Base-by-base conservation (phyloP, 2,888 invertebrate species). In the Erebia aethiops region DNA sequence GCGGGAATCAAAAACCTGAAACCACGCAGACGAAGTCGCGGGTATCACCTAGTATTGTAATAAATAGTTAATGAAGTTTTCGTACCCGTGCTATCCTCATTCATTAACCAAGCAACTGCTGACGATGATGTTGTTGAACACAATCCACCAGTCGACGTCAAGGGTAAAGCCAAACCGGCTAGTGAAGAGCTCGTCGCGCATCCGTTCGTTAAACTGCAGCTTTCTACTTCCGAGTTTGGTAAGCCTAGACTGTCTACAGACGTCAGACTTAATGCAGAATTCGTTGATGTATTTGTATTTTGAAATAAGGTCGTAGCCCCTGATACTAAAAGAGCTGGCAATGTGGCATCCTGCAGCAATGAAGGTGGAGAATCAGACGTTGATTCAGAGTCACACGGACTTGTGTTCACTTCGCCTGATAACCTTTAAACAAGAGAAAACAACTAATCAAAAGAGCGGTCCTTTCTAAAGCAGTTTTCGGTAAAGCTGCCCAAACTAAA, bases 321-420 rank as follows among this genome's bases (percentile, higher is more conserved):
- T 41, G 91, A 89, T 16, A 91, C 92, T 90, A 92, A 82, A 62
- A 92, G 86, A 68, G 91, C 88, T 74, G 93, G 92, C 70, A 92
- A 83, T 70, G 89, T 80, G 73, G 86, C 89, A 87, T 93, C 92
- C 76, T 92, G 92, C 35, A 92, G 88, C 49, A 92, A 77, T 18
- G 91, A 90, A 63, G 89, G 91, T 43, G 95, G 95, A 9, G 95
- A 95, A 77, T 95, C 94, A 75, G 95, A 95, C 11, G 95, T 95
- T 21, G 95, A 95, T 79, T 94, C 95, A 41, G 95, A 95, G 84
- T 94, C 95, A 85, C 94, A 94, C 10, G 95, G 95, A 79, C 95
- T 92, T 78, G 92, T 80, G 87, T 92, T 91, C 88, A 89, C 82
- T 81, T 92, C 93, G 74, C 87, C 86, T 76, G 93, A 92, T 79